Evolutionary conservation across 2,113 vertebrate genomes (phyloP), one percentile per base, ranked within the genome.

Genomic region (Leptodactylus fuscus): DNA sequence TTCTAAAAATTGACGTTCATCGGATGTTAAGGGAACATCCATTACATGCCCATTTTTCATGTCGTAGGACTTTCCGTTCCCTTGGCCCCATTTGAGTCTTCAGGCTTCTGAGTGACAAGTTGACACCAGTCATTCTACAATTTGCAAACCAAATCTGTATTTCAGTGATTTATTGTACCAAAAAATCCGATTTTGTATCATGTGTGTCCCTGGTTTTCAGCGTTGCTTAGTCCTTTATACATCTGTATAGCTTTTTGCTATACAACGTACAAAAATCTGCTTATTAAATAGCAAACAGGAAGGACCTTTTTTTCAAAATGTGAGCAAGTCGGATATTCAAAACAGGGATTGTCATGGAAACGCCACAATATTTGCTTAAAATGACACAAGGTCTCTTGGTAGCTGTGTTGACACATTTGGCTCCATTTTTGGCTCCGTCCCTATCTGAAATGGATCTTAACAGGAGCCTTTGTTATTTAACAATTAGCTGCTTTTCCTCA

Each of bases 361-460:
- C 93, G 15, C 92, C 93, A 94, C 94, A 94, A 95, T 94, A 96
- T 96, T 96, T 96, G 94, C 91, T 93, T 94, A 93, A 95, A 95
- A 94, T 93, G 92, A 96, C 93, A 94, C 94, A 94, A 94, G 93
- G 93, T 91, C 93, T 94, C 93, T 91, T 48, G 90, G 93, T 92
- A 89, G 88, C 89, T 89, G 91, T 89, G 90, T 93, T 92, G 89
- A 89, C 69, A 91, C 90, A 87, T 92, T 90, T 89, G 91, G 90
- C 90, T 90, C 79, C 88, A 78, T 91, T 92, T 92, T 91, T 90
- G 89, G 91, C 91, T 83, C 77, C 0, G 77, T 89, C 91, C 93
- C 92, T 92, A 90, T 93, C 89, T 87, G 88, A 79, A 82, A 88
- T 86, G 88, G 83, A 90, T 89, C 90, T 91, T 88, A 46, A 53